Evolutionary conservation across 2,888 invertebrate genomes (phyloP).

Genomic region (Agonopterix arenella): DNA sequence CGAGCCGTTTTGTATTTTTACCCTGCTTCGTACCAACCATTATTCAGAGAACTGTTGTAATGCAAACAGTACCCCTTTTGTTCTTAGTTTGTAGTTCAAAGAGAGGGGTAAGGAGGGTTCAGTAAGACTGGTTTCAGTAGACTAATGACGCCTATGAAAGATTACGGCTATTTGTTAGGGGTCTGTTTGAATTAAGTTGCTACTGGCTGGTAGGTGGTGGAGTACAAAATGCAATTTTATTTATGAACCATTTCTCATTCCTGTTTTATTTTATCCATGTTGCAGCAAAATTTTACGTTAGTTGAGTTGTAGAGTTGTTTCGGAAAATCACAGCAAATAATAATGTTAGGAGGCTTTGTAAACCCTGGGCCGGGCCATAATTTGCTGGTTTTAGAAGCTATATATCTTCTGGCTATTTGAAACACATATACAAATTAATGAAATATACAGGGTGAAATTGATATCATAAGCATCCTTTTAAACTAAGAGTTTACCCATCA

Average conservation of each 20-base stretch:
- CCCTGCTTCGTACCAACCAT: background rate
- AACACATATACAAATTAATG: too few relatives aligned
- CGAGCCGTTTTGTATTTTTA: constrained; percentile 34
- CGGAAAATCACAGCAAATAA: too few relatives aligned
- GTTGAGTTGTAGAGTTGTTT: too few relatives aligned
- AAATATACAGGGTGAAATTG: too few relatives aligned
- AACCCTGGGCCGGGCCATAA: too few relatives aligned
- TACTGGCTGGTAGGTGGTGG: background rate
- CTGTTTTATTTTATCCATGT: constrained; percentile 6
- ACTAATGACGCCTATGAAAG: constrained; percentile 49
- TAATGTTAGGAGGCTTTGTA: too few relatives aligned
- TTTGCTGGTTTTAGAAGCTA: too few relatives aligned
- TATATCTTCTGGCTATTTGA: too few relatives aligned
- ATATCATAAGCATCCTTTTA: too few relatives aligned
- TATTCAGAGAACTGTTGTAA: background rate
- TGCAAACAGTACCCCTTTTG: background rate
- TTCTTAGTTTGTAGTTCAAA: background rate
- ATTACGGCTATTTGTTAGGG: constrained; percentile 42
- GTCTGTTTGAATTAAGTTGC: background rate
- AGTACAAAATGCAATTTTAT: constrained; percentile 20
- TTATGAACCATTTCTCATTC: constrained; percentile 14
- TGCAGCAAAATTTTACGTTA: too few relatives aligned
- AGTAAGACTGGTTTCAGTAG: constrained; percentile 26
- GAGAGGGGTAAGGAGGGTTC: constrained; percentile 14
- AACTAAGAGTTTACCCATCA: too few relatives aligned